Conservation (phyloP, 2,888 invertebrate species). For the Acronicta leporina region DNA sequence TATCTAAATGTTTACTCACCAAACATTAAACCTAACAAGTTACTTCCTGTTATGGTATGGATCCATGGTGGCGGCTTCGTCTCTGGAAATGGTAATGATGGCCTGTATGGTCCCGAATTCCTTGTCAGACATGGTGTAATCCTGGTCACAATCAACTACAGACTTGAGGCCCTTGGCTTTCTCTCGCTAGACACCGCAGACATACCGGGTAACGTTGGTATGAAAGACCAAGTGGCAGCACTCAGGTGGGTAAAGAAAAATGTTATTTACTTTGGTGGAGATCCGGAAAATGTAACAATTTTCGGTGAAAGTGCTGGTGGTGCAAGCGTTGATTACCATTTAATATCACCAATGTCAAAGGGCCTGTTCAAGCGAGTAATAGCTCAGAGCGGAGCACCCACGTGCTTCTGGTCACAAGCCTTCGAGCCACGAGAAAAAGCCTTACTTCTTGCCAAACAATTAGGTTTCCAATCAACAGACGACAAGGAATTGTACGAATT, state of each 20-base stretch:
- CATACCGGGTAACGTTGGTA: slow-evolving; percentile 81
- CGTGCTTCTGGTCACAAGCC: slow-evolving; percentile 85
- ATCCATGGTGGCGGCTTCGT: slow-evolving; percentile 77
- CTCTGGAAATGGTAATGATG: slow-evolving; percentile 72
- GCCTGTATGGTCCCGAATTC: slow-evolving; percentile 76
- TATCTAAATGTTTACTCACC: slow-evolving; percentile 82
- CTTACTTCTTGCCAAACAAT: slow-evolving; percentile 61
- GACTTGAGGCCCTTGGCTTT: slow-evolving; percentile 78
- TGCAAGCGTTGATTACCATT: slow-evolving; percentile 70
- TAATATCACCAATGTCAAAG: slow-evolving; percentile 81
- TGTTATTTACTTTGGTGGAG: slow-evolving; percentile 77
- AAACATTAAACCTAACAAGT: slow-evolving; percentile 57
- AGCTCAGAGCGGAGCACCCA: slow-evolving; percentile 91
- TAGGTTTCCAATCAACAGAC: slow-evolving; percentile 71
- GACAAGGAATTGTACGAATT: slow-evolving; percentile 70
- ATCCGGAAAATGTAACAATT: slow-evolving; percentile 78
- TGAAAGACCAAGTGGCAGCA: slow-evolving; percentile 84
- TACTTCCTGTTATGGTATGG: slow-evolving; percentile 77
- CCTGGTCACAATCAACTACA: slow-evolving; percentile 80
- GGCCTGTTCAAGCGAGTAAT: slow-evolving; percentile 87
- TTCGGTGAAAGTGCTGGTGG: slow-evolving; percentile 83
- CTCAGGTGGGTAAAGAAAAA: slow-evolving; percentile 79
- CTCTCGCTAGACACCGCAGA: slow-evolving; percentile 77
- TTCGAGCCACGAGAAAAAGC: slow-evolving; percentile 85
- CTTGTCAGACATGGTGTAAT: slow-evolving; percentile 74